phyloP scores from a whole-genome alignment of 2,888 invertebrate genomes.

The Agapetus fuscipes region DNA sequence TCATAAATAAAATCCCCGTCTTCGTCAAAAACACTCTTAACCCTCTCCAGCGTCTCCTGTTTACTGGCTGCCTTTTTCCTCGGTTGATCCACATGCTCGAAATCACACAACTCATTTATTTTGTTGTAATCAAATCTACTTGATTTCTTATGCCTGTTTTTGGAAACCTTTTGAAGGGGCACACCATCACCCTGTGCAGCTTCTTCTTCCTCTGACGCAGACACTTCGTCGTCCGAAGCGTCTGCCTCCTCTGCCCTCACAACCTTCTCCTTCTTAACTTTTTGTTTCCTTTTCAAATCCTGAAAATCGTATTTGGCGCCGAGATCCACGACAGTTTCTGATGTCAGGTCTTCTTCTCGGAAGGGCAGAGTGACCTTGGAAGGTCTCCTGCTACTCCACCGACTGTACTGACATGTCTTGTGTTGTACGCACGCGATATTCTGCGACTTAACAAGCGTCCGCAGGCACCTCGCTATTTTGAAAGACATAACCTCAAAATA shows the following conservation, averaged over 20 bases:
- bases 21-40: constrained; percentile 42
- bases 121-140: no score
- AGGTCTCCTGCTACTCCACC: constrained; percentile 46
- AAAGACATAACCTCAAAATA: constrained; percentile 6
- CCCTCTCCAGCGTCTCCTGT: constrained; percentile 24
- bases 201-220: no score
- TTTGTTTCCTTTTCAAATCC: constrained; percentile 7
- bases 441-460: neutral
- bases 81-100: no score
- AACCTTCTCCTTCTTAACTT: neutral
- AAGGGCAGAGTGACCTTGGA: constrained; percentile 43
- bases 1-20: constrained; percentile 48
- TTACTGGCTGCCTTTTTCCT: neutral
- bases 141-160: neutral
- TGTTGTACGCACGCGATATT: constrained; percentile 1
- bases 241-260: neutral
- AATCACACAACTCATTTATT: constrained; percentile 4
- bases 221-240: neutral
- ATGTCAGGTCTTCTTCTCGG: constrained; percentile 31
- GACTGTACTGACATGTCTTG: constrained; percentile 24
- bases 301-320: no score
- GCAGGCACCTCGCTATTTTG: constrained; percentile 1
- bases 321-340: constrained; percentile 40
- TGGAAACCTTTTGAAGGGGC: neutral
- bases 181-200: no score